Conservation (phyloP, 1,140 invertebrate genomes). For the Diprion similis region DNA sequence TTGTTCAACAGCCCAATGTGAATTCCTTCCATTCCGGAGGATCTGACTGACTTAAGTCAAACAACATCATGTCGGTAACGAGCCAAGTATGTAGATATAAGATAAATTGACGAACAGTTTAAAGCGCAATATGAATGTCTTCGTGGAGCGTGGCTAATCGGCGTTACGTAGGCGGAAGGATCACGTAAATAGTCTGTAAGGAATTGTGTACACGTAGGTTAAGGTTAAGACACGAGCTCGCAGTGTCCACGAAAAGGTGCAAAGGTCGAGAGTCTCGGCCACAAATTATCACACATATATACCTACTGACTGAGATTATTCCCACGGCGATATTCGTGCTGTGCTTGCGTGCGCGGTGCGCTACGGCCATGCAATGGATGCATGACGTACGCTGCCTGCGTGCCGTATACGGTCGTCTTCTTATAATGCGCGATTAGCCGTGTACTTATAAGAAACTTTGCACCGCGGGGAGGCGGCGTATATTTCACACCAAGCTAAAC, state of each 20-base stretch:
- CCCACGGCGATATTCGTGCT: too few species aligned
- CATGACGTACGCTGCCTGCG: too few species aligned
- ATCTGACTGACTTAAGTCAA: too few species aligned
- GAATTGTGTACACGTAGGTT: too few species aligned
- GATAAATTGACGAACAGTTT: not conserved
- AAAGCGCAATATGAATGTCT: conserved; percentile 8
- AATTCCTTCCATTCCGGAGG: too few species aligned
- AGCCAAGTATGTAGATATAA: too few species aligned
- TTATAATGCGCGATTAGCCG: too few species aligned
- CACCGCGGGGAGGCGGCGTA: not conserved
- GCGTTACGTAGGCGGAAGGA: conserved; percentile 2
- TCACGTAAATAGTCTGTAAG: not conserved
- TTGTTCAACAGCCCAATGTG: too few species aligned
- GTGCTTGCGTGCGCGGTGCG: too few species aligned
- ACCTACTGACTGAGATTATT: not conserved
- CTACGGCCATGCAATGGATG: too few species aligned
- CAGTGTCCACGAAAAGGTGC: conserved; percentile 17
- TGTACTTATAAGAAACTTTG: not conserved
- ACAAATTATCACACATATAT: conserved; percentile 13
- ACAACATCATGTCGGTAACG: too few species aligned
- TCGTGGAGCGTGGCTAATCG: conserved; percentile 18
- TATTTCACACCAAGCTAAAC: not conserved
- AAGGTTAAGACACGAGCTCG: not conserved
- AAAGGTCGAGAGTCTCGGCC: not conserved
- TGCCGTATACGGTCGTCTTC: too few species aligned